Conservation (phyloP, 2,888 invertebrate genomes). For the Anthophora plumipes region DNA sequence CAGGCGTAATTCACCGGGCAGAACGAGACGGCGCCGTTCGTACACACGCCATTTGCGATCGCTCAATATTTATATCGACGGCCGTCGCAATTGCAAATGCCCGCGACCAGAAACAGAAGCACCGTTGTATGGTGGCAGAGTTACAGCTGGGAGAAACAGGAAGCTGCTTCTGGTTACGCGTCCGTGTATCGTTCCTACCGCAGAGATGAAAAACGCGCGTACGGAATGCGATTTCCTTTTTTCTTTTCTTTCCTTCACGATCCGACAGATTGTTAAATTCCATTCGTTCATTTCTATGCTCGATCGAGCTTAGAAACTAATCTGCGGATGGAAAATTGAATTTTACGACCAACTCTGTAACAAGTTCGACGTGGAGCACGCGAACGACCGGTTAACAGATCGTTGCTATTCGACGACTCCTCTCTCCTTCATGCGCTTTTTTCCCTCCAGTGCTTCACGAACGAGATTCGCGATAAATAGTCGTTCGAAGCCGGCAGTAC, state of each 20-base stretch:
- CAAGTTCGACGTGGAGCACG: not conserved
- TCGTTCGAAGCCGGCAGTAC: not conserved
- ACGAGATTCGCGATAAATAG: conserved; percentile 13
- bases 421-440: not conserved
- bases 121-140: conserved; percentile 22
- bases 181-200: not conserved
- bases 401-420: not conserved
- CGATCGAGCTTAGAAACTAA: conserved; percentile 17
- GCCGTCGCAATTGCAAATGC: not conserved
- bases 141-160: conserved; percentile 6
- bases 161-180: not conserved
- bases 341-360: not conserved
- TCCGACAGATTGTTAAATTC: conserved; percentile 34
- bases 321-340: conserved; percentile 10
- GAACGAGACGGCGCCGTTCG: conserved; percentile 14
- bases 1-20: conserved; percentile 31
- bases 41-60: conserved; percentile 8
- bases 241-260: too few relatives aligned
- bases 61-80: conserved; percentile 37
- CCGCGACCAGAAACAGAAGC: conserved; percentile 14
- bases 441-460: not conserved
- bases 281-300: not conserved
- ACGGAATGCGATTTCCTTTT: not conserved
- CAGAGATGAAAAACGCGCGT: not conserved
- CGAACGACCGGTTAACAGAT: conserved; percentile 11